These are phyloP conservation scores for Gymnogyps californianus DNA, from an alignment of 2,113 vertebrate species.

Conservation along the genomic window DNA sequence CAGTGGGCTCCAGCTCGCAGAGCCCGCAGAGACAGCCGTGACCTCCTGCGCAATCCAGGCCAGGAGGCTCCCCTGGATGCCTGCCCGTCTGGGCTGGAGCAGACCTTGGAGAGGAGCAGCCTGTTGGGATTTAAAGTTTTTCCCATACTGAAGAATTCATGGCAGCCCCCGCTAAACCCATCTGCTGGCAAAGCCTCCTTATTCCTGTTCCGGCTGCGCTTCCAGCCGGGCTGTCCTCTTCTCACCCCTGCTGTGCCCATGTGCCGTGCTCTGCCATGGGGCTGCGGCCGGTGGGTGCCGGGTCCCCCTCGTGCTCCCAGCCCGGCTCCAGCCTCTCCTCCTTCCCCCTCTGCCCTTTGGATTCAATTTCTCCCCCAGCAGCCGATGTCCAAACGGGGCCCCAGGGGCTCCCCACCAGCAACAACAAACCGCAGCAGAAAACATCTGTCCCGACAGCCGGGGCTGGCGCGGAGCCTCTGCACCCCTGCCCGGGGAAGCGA, in stretches of 20 bases:
- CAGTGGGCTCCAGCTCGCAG: fast-evolving
- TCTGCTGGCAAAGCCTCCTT: not conserved
- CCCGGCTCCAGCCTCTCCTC: not conserved
- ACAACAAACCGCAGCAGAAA: not conserved
- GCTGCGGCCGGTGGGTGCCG: not conserved
- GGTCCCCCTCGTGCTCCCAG: not conserved
- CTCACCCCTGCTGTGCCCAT: too few relatives aligned
- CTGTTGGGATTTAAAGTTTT: not conserved
- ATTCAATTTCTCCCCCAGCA: not conserved
- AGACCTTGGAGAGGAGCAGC: not conserved
- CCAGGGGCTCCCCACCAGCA: not conserved
- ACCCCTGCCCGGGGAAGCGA: not conserved
- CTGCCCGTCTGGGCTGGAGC: not conserved
- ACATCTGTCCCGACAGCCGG: fast-evolving
- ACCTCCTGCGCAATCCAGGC: not conserved
- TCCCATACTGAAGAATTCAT: not conserved
- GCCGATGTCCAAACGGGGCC: not conserved
- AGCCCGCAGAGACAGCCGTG: not conserved
- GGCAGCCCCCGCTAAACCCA: not conserved
- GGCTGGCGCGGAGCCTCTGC: not conserved
- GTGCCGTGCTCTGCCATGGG: not conserved
- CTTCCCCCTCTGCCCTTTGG: conserved; percentile 27
- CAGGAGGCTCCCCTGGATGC: not conserved
- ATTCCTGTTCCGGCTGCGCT: not conserved
- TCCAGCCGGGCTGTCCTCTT: not conserved